These are phyloP conservation scores for Anolis carolinensis DNA, from an alignment of 2,113 vertebrate genomes.

Conservation along the genomic window DNA sequence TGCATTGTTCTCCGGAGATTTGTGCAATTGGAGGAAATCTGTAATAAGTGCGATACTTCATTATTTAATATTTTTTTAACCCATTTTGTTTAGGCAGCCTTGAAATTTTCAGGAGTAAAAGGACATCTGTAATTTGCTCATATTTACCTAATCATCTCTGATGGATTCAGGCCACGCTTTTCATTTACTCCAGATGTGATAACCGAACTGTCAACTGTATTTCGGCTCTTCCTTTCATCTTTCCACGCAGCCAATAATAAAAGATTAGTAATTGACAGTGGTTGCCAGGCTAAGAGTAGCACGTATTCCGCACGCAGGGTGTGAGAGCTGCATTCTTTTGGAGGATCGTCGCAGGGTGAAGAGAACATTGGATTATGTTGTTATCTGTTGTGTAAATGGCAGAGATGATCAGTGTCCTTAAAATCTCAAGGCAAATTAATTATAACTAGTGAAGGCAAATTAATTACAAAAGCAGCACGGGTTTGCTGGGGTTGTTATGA, in stretches of 20 bases:
- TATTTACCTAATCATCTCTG: conserved; percentile 90
- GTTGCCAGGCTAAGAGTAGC: conserved; percentile 68
- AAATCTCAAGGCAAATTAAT: conserved; percentile 75
- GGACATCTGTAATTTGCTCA: conserved; percentile 89
- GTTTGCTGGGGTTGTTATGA: conserved; percentile 29
- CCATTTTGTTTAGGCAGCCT: conserved; percentile 61
- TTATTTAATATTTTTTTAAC: background rate
- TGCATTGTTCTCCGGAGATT: conserved; percentile 48
- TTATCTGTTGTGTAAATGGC: conserved; percentile 86
- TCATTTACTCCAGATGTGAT: conserved; percentile 93
- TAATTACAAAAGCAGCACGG: conserved; percentile 64
- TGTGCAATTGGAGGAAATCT: conserved; percentile 37
- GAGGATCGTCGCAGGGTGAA: conserved; percentile 79
- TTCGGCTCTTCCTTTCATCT: conserved; percentile 90
- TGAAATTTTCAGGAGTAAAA: conserved; percentile 84
- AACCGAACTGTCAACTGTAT: conserved; percentile 90
- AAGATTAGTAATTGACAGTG: conserved; percentile 78
- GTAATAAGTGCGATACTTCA: conserved; percentile 73
- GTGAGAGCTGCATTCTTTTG: conserved; percentile 79
- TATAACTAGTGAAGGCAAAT: conserved; percentile 53
- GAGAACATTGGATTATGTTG: conserved; percentile 86
- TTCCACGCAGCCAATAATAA: conserved; percentile 89
- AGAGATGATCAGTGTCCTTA: conserved; percentile 83
- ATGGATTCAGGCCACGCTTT: conserved; percentile 96
- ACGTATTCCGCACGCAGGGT: conserved; percentile 81